Percentiles rank a stretch among this genome's conserved stretches.
Evolutionary conservation across 2,797 vertebrate genomes (phyloP).

Genomic region (Sebastolobus alascanus): DNA sequence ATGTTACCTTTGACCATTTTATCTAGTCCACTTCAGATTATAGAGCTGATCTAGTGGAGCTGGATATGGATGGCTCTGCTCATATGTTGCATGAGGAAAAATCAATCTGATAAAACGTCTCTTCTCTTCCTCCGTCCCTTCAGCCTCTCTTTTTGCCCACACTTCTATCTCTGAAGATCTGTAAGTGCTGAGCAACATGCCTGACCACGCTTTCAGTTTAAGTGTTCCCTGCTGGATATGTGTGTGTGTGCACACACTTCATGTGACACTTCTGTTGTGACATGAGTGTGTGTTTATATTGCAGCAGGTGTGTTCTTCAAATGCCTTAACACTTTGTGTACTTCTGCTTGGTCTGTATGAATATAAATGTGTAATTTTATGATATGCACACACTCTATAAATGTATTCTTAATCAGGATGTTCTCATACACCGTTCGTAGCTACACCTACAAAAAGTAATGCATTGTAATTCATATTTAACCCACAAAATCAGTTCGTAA

Average conservation of each 20-base stretch:
- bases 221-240: constrained; percentile 19
- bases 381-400: not conserved
- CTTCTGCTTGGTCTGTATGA: not conserved
- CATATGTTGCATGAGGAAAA: constrained; percentile 18
- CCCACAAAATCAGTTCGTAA: no score
- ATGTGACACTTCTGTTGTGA: constrained; percentile 11
- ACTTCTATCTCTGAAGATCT: constrained; percentile 55
- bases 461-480: no score
- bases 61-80: constrained; percentile 17
- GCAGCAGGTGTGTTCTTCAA: not conserved
- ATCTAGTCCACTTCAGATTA: not conserved
- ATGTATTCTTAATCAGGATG: not conserved
- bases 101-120: constrained; percentile 32
- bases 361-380: not conserved
- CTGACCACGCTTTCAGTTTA: constrained; percentile 22
- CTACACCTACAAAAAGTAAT: no score
- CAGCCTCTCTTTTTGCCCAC: constrained; percentile 17
- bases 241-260: constrained; percentile 11
- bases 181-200: constrained; percentile 57
- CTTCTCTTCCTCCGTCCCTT: constrained; percentile 18
- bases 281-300: not conserved
- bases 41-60: not conserved
- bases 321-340: not conserved
- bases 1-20: not conserved
- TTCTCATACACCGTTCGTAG: no score